Conservation (phyloP, 2,113 vertebrate genomes). For the Arizona elegans region DNA sequence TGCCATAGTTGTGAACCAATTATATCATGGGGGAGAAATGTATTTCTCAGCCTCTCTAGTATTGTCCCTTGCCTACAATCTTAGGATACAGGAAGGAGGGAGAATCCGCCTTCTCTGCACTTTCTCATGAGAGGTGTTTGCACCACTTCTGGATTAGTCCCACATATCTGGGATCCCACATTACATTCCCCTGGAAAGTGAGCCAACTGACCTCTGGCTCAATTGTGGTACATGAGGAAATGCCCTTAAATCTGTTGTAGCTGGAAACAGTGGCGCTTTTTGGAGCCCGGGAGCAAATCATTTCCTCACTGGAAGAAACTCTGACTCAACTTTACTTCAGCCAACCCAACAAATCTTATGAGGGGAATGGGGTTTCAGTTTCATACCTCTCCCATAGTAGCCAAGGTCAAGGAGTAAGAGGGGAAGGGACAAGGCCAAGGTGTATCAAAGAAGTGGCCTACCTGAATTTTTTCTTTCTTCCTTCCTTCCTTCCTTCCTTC, state of each 20-base stretch:
- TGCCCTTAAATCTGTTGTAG: not conserved
- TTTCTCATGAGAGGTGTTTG: not conserved
- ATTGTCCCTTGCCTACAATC: not conserved
- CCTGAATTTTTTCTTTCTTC: not conserved
- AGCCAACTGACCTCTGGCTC: not conserved
- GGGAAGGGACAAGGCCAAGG: not conserved
- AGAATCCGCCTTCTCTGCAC: not conserved
- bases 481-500: not conserved
- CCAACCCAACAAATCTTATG: not conserved
- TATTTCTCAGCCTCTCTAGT: not conserved
- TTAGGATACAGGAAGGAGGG: not conserved
- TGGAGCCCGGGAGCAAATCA: not conserved
- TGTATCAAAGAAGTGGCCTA: not conserved
- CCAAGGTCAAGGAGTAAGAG: not conserved
- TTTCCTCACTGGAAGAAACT: not conserved
- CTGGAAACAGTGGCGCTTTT: not conserved
- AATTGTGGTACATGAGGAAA: not conserved
- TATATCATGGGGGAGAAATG: not conserved
- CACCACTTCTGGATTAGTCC: not conserved
- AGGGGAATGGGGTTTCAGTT: not conserved
- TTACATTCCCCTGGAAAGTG: not conserved
- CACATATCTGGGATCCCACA: not conserved
- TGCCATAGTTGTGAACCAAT: not conserved
- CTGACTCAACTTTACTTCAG: not conserved
- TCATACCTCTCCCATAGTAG: not conserved